Evolutionary conservation across 1,140 invertebrate species (phyloP), one percentile per base, ranked within the genome.

Genomic region (Telenomus remus): DNA sequence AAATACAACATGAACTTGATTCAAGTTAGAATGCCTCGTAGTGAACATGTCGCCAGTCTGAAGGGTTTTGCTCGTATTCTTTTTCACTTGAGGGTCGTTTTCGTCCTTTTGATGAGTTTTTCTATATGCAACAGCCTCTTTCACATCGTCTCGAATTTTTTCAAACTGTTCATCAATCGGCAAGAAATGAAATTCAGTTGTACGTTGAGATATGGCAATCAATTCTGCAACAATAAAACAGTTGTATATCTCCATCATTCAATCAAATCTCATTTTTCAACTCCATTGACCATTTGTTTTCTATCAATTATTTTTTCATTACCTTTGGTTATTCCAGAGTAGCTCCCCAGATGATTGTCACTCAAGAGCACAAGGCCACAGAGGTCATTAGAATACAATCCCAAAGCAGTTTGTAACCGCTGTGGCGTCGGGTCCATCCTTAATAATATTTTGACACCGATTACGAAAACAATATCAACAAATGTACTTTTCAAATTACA

Each of bases 21-120:
- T 92, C 57, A 99, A 90, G 91, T 99, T 99, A 51, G 97, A 98
- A 91, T 99, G 98, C 70, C 93, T 91, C 3, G 97, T 98, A 8
- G 98, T 92, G 85, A 96, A 98, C 80, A 98, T 94, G 89, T 99
- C 98, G 4, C 98, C 98, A 0, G 94, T 91, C 85, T 94, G 92
- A 49, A 95, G 85, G 59, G 90, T 87, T 81, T 92, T 89, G 80
- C 87, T 89, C 39, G 68, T 81, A 56, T 82, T 82, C 61, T 86
- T 87, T 68, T 85, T 88, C 11, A 88, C 86, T 57, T 87, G 86
- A 27, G 78, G 49, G 59, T 89, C 86, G 35, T 37, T 81, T 54
- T 81, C 83, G 70, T 88, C 86, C 54, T 82, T 84, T 56, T 85
- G 82, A 78, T 88, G 88, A 43, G 79, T 59, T 65, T 87, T 86